phyloP scores from a whole-genome alignment of 1,140 invertebrate genomes.

The Drosophila auraria region DNA sequence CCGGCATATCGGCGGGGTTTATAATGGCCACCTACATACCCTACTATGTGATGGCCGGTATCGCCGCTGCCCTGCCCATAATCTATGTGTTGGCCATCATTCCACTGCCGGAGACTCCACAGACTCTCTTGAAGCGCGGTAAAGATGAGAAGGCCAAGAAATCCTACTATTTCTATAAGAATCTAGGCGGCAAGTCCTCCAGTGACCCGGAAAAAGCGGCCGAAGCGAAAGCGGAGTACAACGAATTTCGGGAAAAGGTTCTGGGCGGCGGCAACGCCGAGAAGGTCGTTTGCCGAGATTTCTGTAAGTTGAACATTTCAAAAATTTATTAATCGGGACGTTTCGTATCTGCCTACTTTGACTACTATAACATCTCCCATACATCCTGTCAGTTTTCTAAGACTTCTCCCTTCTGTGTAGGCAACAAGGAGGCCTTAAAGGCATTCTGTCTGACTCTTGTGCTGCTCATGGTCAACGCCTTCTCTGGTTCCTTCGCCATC shows the following conservation, averaged over 20 bases:
- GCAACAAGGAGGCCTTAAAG: conserved; percentile 35
- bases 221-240: conserved; percentile 46
- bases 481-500: conserved; percentile 86
- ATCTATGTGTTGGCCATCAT: conserved; percentile 44
- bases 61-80: conserved; percentile 41
- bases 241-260: conserved; percentile 40
- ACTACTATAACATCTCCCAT: no score
- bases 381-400: no score
- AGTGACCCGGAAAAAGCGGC: conserved; percentile 30
- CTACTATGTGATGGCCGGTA: conserved; percentile 60
- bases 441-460: conserved; percentile 50
- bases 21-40: conserved; percentile 42
- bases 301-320: conserved; percentile 43
- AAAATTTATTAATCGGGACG: no score
- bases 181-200: conserved; percentile 21
- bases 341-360: no score
- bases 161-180: conserved; percentile 68
- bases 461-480: conserved; percentile 49
- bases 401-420: conserved; percentile 16
- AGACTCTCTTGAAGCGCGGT: conserved; percentile 47
- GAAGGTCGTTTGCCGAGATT: conserved; percentile 37
- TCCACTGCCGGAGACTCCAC: conserved; percentile 58
- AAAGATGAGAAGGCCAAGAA: conserved; percentile 42
- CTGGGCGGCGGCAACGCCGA: conserved; percentile 25
- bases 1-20: conserved; percentile 58